phyloP scores from a whole-genome alignment of 2,888 invertebrate genomes.

The Tipula vernalis region DNA sequence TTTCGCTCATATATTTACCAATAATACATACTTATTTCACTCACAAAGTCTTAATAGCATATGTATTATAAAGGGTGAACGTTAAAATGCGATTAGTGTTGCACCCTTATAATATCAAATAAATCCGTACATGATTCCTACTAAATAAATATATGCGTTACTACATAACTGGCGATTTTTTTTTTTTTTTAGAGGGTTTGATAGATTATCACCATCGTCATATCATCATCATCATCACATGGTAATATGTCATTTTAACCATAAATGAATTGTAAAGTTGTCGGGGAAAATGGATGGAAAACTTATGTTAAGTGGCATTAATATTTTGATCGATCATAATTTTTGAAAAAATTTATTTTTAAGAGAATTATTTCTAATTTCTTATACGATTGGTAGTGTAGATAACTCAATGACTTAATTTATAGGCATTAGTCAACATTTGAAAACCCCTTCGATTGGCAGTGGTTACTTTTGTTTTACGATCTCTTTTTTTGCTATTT shows the following conservation, averaged over 20 bases:
- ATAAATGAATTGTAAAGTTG: background rate
- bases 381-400: too few species aligned
- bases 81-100: background rate
- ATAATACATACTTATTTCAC: background rate
- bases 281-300: background rate
- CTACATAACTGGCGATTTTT: background rate
- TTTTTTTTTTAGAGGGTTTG: background rate
- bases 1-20: background rate
- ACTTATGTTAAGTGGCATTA: background rate
- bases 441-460: too few species aligned
- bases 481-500: too few species aligned
- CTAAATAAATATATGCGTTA: background rate
- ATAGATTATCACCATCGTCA: background rate
- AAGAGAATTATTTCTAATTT: too few species aligned
- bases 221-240: background rate
- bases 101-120: background rate
- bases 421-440: too few species aligned
- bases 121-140: background rate
- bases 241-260: background rate
- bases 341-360: background rate
- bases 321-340: background rate
- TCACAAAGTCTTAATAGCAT: background rate
- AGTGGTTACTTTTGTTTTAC: too few species aligned
- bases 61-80: background rate
- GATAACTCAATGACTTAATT: too few species aligned